Evolutionary conservation across 1,140 invertebrate genomes (phyloP), one percentile per base, ranked within the genome.

Genomic region (Andrena cerasifolii): DNA sequence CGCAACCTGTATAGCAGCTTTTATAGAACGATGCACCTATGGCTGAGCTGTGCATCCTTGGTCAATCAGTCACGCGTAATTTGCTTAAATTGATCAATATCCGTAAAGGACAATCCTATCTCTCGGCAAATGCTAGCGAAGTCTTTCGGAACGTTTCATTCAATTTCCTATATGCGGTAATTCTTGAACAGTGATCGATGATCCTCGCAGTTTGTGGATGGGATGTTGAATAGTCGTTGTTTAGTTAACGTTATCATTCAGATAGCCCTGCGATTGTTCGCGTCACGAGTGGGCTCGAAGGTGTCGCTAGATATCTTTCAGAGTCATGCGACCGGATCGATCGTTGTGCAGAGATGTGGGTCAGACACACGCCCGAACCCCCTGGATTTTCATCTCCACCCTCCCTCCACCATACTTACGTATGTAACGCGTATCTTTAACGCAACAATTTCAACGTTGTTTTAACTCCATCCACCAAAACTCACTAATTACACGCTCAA

Each of bases 301-400:
- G 4, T 33, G 43, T 75, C 49, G 18, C 80, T 82, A 74, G 63
- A 73, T 75, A 74, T 68, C 65, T 71, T 53, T 75, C 45, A 79
- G 65, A 79, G 54, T 49, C 31, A 75, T 53, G 73, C 71, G 45
- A 80, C 77, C 74, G 61, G 63, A 47, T 72, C 85, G 86, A 89
- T 89, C 86, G 86, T 86, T 87, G 82, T 79, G 54, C 80, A 75
- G 82, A 76, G 85, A 89, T 89, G 81, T 89, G 82, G 88, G 88
- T 89, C 88, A 89, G 87, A 80, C 82, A 87, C 80, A 87, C 80
- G 88, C 85, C 88, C 85, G 85, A 81, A 80, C 85, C 80, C 78
- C 76, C 80, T 79, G 83, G 79, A 87, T 82, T 86, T 83, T 53
- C 65, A 81, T 81, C 78, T 58, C 71, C 54, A 40, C 72, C 68